phyloP scores from a whole-genome alignment of 1,140 invertebrate species.

The Drosophila funebris region DNA sequence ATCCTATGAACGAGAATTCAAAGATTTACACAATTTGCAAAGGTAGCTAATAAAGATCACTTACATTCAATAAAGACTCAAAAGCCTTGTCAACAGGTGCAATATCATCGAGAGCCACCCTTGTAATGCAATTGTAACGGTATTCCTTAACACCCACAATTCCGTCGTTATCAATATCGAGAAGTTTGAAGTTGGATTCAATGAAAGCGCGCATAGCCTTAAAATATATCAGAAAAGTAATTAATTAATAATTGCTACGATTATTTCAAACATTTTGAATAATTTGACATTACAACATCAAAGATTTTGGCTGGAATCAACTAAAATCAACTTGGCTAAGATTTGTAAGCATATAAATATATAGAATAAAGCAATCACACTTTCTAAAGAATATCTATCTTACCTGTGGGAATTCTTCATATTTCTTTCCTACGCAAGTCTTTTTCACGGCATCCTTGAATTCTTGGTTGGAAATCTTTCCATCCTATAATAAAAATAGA shows the following conservation, averaged over 20 bases:
- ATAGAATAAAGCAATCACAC: not conserved
- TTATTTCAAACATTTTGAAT: not conserved
- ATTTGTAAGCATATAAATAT: too few relatives aligned
- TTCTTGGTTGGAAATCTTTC: constrained; percentile 91
- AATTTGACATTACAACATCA: too few relatives aligned
- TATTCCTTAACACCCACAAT: constrained; percentile 91
- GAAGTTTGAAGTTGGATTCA: constrained; percentile 91
- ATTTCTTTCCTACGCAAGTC: constrained; percentile 90
- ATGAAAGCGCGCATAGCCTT: constrained; percentile 92
- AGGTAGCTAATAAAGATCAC: constrained; percentile 57
- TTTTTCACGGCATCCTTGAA: constrained; percentile 92
- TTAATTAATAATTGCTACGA: too few relatives aligned
- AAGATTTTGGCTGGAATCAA: too few relatives aligned
- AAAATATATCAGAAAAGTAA: not conserved
- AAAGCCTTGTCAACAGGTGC: constrained; percentile 90
- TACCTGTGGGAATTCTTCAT: constrained; percentile 91
- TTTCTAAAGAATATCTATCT: constrained; percentile 43
- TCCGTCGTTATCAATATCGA: constrained; percentile 92
- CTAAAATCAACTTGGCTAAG: too few relatives aligned
- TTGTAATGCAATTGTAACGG: constrained; percentile 91
- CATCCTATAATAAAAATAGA: constrained; percentile 86
- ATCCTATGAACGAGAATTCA: constrained; percentile 85
- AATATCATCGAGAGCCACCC: constrained; percentile 90
- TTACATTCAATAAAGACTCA: constrained; percentile 90
- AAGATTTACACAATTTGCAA: not conserved